Conservation (phyloP, 2,113 vertebrate genomes). For the Panthera tigris region DNA sequence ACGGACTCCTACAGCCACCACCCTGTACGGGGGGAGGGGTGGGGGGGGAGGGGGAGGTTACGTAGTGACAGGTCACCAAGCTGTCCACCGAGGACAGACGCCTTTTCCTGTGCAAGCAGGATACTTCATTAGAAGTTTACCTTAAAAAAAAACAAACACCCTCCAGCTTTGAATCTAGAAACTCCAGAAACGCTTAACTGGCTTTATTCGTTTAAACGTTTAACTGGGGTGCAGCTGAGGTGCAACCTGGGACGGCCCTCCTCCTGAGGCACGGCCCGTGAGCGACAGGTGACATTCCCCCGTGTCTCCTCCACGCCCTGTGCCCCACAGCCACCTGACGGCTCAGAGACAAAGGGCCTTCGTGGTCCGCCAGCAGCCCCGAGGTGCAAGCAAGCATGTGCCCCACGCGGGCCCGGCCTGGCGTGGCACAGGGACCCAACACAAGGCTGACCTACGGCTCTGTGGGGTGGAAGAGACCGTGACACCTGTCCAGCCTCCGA, state of each 20-base stretch:
- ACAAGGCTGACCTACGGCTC: not conserved
- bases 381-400: fast-evolving
- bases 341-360: not conserved
- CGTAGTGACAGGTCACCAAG: no score
- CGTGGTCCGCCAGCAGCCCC: fast-evolving
- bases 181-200: not conserved
- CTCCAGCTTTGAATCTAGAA: not conserved
- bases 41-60: no score
- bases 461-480: no score
- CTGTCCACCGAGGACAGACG: fast-evolving
- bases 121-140: fast-evolving
- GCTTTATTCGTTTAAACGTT: not conserved
- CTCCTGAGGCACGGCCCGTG: not conserved
- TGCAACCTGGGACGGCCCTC: fast-evolving
- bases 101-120: fast-evolving
- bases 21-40: fast-evolving
- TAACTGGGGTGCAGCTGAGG: no score
- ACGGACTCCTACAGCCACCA: fast-evolving
- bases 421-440: not conserved
- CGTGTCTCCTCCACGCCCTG: fast-evolving
- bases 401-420: not conserved
- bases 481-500: fast-evolving
- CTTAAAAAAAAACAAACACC: not conserved
- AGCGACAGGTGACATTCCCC: fast-evolving
- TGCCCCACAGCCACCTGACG: fast-evolving